A percentile compares a stretch with the other conserved stretches of the same genome.
These are phyloP conservation scores for Solenopsis fugax DNA, from an alignment of 1,140 invertebrate species.

Conservation along the genomic window DNA sequence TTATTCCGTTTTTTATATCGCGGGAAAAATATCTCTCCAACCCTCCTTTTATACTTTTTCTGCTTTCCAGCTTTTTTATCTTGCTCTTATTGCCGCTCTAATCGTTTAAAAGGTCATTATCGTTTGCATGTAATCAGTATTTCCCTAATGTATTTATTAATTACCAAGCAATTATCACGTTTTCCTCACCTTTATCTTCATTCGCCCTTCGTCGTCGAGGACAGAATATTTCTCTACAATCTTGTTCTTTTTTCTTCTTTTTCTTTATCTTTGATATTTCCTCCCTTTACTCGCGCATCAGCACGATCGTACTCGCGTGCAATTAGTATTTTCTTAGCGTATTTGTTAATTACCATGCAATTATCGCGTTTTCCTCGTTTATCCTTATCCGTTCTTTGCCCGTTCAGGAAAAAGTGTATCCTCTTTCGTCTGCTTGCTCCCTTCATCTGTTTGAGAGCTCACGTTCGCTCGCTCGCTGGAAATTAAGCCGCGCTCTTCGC, in stretches of 20 bases:
- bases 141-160: slow-evolving; percentile 41
- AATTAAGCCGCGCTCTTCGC: slow-evolving; percentile 38
- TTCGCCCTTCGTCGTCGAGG: not conserved
- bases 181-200: slow-evolving; percentile 11
- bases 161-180: slow-evolving; percentile 19
- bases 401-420: slow-evolving; percentile 18
- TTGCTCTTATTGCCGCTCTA: not conserved
- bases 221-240: not conserved
- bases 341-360: slow-evolving; percentile 50
- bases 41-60: not conserved
- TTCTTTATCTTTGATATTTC: not conserved
- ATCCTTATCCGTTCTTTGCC: slow-evolving; percentile 23
- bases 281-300: not conserved
- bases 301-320: not conserved
- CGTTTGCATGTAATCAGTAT: slow-evolving; percentile 14
- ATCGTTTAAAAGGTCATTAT: not conserved
- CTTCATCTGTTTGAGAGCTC: slow-evolving; percentile 15
- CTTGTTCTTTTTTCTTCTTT: slow-evolving; percentile 1
- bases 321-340: slow-evolving; percentile 40
- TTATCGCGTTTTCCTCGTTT: slow-evolving; percentile 30
- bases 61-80: not conserved
- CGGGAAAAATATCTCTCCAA: not conserved
- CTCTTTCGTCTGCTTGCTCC: not conserved
- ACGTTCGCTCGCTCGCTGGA: slow-evolving; percentile 3
- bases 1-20: not conserved